phyloP scores from a whole-genome alignment of 1,140 invertebrate genomes.

The Anthonomus grandis region DNA sequence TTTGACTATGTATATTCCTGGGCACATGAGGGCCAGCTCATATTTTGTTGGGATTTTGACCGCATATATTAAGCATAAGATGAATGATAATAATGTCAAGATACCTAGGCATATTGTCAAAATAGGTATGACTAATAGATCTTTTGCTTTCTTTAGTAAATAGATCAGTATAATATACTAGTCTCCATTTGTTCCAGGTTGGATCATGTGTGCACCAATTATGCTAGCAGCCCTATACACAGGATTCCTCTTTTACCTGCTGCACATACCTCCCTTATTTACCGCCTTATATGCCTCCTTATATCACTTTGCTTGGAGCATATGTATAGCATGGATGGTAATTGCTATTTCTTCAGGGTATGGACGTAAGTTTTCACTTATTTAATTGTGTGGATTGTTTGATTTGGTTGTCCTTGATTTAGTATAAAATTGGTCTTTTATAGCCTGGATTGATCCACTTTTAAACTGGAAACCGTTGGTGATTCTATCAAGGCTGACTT shows the following conservation, averaged over 20 bases:
- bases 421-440: conserved; percentile 27
- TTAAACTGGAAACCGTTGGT: conserved; percentile 63
- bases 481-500: conserved; percentile 64
- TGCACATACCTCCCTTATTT: conserved; percentile 55
- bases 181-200: conserved; percentile 23
- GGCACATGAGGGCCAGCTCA: conserved; percentile 64
- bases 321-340: conserved; percentile 68
- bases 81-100: conserved; percentile 20
- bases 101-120: conserved; percentile 9
- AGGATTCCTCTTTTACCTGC: conserved; percentile 60
- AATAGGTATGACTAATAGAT: conserved; percentile 7
- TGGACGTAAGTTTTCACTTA: conserved; percentile 32
- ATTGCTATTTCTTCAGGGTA: conserved; percentile 49
- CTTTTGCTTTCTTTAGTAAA: neutral
- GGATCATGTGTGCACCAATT: conserved; percentile 46
- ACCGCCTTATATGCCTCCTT: conserved; percentile 64
- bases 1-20: conserved; percentile 62
- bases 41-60: conserved; percentile 58
- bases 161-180: neutral
- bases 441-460: conserved; percentile 58
- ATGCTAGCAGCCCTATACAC: conserved; percentile 52
- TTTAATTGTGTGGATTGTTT: no score
- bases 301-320: conserved; percentile 64
- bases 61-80: conserved; percentile 24
- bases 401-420: no score